These are phyloP conservation scores for Coelogynopora nodosa DNA, from an alignment of 2,888 invertebrate species.

Conservation along the genomic window DNA sequence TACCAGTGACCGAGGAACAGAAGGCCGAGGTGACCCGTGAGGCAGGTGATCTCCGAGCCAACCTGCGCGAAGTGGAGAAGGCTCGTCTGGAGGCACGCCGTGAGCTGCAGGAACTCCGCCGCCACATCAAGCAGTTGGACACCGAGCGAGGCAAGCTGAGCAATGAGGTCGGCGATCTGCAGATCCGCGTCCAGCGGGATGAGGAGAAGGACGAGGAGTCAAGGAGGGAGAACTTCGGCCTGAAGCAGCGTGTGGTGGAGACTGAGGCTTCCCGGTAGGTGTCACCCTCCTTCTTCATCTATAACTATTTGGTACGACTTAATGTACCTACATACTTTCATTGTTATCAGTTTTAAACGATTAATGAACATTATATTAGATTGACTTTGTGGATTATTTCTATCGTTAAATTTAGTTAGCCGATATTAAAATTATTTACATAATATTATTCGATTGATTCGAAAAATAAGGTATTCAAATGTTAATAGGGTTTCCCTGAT, in stretches of 20 bases:
- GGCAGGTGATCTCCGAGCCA: slow-evolving; percentile 70
- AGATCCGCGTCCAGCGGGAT: slow-evolving; percentile 57
- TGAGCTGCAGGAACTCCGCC: slow-evolving; percentile 66
- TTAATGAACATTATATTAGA: too few relatives aligned
- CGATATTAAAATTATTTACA: too few relatives aligned
- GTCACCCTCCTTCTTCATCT: not conserved
- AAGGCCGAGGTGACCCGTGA: slow-evolving; percentile 74
- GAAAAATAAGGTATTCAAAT: too few relatives aligned
- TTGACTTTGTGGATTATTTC: too few relatives aligned
- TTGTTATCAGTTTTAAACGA: too few relatives aligned
- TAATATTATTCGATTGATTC: too few relatives aligned
- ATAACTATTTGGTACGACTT: not conserved
- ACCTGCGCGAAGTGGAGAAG: slow-evolving; percentile 72
- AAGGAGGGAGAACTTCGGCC: slow-evolving; percentile 58
- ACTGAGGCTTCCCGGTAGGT: slow-evolving; percentile 69
- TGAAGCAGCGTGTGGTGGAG: slow-evolving; percentile 70
- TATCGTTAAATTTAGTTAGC: too few relatives aligned
- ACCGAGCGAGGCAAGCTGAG: slow-evolving; percentile 60
- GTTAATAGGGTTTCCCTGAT: too few relatives aligned
- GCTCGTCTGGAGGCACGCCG: slow-evolving; percentile 71
- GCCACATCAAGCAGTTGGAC: slow-evolving; percentile 60
- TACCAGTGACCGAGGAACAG: slow-evolving; percentile 75
- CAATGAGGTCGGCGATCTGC: slow-evolving; percentile 61
- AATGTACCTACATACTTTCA: too few relatives aligned
- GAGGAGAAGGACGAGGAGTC: slow-evolving; percentile 62